Conservation (phyloP, 2,888 invertebrate species). For the Prosapia bicincta region DNA sequence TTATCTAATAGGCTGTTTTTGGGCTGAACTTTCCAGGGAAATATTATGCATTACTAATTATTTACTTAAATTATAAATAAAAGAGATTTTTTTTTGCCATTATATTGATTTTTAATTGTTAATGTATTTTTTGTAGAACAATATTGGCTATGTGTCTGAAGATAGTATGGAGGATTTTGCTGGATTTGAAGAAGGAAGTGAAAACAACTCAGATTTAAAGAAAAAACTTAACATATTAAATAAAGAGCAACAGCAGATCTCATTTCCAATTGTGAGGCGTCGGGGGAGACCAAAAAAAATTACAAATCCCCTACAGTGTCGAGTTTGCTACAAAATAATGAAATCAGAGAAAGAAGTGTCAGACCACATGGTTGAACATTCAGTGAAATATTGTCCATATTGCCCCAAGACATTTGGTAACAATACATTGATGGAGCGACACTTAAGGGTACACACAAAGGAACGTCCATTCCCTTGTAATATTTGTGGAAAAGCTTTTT, state of each 20-base stretch:
- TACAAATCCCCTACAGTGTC: neutral
- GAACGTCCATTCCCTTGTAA: slow-evolving; percentile 21
- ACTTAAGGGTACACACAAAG: slow-evolving; percentile 24
- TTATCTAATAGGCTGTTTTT: no score
- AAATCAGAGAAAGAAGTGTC: neutral
- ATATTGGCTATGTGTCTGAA: neutral
- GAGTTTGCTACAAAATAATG: neutral
- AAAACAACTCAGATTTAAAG: neutral
- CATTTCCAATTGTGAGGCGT: neutral
- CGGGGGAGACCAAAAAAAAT: neutral
- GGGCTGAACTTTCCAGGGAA: no score
- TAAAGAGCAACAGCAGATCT: neutral
- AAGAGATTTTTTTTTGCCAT: no score
- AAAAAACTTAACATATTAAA: neutral
- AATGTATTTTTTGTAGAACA: neutral
- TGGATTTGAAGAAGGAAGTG: neutral
- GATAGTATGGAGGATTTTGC: neutral
- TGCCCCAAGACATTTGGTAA: slow-evolving; percentile 13
- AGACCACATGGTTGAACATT: neutral
- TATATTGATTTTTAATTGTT: no score
- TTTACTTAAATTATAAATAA: no score
- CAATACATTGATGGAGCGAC: slow-evolving; percentile 7
- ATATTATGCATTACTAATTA: no score
- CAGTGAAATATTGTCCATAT: neutral
- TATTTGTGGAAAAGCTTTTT: slow-evolving; percentile 20